Evolutionary conservation across 2,888 invertebrate species (phyloP).

Genomic region (Endomychus coccineus): DNA sequence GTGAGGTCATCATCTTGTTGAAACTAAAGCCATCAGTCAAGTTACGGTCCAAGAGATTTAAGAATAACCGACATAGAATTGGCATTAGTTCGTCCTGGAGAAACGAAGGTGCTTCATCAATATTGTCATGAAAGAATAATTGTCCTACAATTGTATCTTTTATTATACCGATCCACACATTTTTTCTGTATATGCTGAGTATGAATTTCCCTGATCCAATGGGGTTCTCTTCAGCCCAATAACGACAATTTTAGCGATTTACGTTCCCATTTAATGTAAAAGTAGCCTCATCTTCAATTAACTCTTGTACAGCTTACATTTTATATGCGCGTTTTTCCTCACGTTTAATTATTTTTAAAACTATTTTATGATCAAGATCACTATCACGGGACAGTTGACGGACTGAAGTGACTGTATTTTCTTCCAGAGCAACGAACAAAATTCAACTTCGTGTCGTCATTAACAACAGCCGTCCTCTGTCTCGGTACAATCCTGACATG

Average conservation of each 20-base stretch:
- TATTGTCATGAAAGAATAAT: no score
- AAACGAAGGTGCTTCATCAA: no score
- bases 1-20: conserved; percentile 13
- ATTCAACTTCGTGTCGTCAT: no score
- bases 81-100: conserved; percentile 4
- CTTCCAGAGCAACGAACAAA: no score
- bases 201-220: no score
- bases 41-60: conserved; percentile 7
- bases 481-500: no score
- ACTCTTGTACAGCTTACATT: conserved; percentile 4
- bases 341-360: conserved; percentile 7
- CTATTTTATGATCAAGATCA: conserved; percentile 3
- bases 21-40: conserved; percentile 11
- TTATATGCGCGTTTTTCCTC: conserved; percentile 8
- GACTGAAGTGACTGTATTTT: no score
- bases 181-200: no score
- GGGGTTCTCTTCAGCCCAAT: conserved; percentile 9
- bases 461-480: no score
- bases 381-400: background rate
- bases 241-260: conserved; percentile 8
- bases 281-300: conserved; percentile 11
- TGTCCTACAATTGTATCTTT: no score
- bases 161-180: no score
- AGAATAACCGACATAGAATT: conserved; percentile 5
- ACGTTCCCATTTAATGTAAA: conserved; percentile 12